Conservation (phyloP, 64 coral and sea anemone species). For the Dendronephthya gigantea region DNA sequence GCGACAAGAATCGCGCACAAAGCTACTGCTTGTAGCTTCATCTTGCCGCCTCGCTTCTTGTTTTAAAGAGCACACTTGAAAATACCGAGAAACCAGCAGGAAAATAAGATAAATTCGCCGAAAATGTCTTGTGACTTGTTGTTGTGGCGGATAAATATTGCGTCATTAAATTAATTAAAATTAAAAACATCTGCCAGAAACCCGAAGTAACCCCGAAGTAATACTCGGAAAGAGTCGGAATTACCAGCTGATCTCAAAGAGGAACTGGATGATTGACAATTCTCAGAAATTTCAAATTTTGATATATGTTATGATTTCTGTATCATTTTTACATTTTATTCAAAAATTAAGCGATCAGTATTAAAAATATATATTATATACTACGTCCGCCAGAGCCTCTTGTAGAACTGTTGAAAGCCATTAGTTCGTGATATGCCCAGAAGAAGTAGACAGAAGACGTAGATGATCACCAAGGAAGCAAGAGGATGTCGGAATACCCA, state of each 20-base stretch:
- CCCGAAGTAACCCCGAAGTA: no score
- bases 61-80: background rate
- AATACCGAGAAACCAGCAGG: background rate
- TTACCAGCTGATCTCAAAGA: no score
- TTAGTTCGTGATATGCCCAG: conserved; percentile 65
- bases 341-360: background rate
- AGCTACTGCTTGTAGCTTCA: background rate
- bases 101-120: background rate
- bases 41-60: background rate
- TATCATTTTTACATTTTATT: no score
- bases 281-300: no score
- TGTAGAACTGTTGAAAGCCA: conserved; percentile 57
- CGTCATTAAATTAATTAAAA: no score
- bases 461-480: conserved; percentile 45
- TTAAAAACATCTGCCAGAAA: no score
- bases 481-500: conserved; percentile 60
- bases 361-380: background rate
- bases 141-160: no score
- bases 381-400: conserved; percentile 33
- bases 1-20: background rate
- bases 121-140: no score
- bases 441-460: conserved; percentile 50
- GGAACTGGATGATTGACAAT: no score
- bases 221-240: no score
- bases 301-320: no score